Conservation (phyloP, 2,113 vertebrate genomes). For the Rhizomys pruinosus region DNA sequence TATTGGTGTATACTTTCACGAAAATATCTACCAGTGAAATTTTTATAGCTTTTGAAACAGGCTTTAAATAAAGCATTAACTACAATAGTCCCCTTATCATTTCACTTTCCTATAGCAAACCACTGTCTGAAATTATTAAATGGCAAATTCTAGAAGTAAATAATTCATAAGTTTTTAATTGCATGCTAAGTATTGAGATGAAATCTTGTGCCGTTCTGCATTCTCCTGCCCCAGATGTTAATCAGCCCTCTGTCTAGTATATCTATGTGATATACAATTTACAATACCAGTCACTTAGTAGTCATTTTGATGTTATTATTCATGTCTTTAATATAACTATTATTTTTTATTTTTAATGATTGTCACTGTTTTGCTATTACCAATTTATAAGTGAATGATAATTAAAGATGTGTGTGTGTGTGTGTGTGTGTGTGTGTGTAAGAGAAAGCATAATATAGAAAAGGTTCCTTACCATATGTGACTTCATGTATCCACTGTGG, state of each 20-base stretch:
- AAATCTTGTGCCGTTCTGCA: not conserved
- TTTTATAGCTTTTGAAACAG: conserved; percentile 3
- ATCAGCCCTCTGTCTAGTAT: too few species aligned
- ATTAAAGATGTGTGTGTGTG: too few species aligned
- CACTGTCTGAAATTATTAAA: not conserved
- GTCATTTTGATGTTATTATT: not conserved
- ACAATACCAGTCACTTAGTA: not conserved
- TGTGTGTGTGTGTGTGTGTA: too few species aligned
- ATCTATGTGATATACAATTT: not conserved
- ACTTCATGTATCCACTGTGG: not conserved
- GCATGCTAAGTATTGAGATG: not conserved
- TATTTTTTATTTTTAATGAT: not conserved
- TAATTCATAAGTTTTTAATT: not conserved
- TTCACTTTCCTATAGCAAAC: not conserved
- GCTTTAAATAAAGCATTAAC: not conserved
- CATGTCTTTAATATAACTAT: not conserved
- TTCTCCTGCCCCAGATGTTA: not conserved
- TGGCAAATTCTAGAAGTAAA: not conserved
- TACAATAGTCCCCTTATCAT: not conserved
- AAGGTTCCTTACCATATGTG: not conserved
- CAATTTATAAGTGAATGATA: not conserved
- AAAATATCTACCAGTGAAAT: conserved; percentile 1
- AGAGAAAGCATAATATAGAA: not conserved
- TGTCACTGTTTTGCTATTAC: not conserved
- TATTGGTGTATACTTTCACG: not conserved